Percentiles rank a stretch among this genome's conserved stretches.
phyloP scores from a whole-genome alignment of 2,113 vertebrate genomes.

The Brachyistius frenatus region DNA sequence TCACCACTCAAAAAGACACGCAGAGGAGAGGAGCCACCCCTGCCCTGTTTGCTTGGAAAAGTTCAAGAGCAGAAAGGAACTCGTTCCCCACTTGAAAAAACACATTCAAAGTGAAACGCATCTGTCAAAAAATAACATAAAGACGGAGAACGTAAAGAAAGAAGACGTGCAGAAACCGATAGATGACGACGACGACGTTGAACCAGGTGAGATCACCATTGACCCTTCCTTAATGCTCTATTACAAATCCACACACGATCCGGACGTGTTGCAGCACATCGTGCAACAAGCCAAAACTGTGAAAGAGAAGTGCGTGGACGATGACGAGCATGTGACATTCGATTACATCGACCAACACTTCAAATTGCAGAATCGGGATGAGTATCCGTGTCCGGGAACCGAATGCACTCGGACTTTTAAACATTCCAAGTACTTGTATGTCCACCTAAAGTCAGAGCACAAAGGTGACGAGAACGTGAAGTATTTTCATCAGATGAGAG shows the following conservation, averaged over 20 bases:
- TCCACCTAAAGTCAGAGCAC: constrained; percentile 95
- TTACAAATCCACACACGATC: constrained; percentile 85
- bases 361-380: constrained; percentile 92
- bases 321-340: constrained; percentile 89
- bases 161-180: constrained; percentile 54
- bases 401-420: constrained; percentile 92
- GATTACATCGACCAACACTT: constrained; percentile 88
- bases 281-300: constrained; percentile 77
- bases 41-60: constrained; percentile 93
- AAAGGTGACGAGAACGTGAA: constrained; percentile 91
- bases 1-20: constrained; percentile 95
- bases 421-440: constrained; percentile 95
- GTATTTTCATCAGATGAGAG: constrained; percentile 94
- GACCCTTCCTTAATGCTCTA: constrained; percentile 81
- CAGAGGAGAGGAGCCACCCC: constrained; percentile 88
- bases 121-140: constrained; percentile 68
- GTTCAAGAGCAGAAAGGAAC: constrained; percentile 90
- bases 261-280: constrained; percentile 82
- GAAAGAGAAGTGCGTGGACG: constrained; percentile 69
- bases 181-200: constrained; percentile 77
- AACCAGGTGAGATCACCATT: constrained; percentile 81
- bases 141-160: constrained; percentile 67
- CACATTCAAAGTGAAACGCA: constrained; percentile 87
- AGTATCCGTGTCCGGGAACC: constrained; percentile 94
- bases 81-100: constrained; percentile 91